phyloP scores from a whole-genome alignment of 2,113 vertebrate species.

The Hippocampus comes region DNA sequence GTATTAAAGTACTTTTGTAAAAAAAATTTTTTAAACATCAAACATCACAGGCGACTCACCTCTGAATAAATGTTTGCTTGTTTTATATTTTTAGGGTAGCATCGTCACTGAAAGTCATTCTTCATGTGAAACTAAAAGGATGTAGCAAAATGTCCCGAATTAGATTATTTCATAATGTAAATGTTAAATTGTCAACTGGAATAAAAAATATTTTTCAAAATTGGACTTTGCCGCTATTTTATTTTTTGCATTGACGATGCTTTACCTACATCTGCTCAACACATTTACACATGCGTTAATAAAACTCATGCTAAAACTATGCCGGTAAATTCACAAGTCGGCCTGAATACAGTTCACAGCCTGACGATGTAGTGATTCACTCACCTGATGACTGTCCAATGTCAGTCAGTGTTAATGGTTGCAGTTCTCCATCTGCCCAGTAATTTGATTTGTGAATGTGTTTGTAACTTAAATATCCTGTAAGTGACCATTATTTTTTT shows the following conservation, averaged over 20 bases:
- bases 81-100: conserved; percentile 35
- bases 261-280: too few species aligned
- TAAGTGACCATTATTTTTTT: too few species aligned
- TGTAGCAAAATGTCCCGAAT: conserved; percentile 2
- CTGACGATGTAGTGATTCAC: too few species aligned
- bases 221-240: not conserved
- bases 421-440: too few species aligned
- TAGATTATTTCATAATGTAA: conserved; percentile 4
- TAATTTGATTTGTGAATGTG: too few species aligned
- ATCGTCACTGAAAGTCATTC: conserved; percentile 31
- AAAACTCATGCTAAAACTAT: too few species aligned
- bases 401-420: too few species aligned
- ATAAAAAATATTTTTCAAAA: conserved; percentile 34
- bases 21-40: not conserved
- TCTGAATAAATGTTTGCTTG: not conserved
- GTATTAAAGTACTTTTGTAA: not conserved
- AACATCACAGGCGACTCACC: not conserved
- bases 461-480: too few species aligned
- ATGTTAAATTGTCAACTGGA: conserved; percentile 8
- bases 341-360: too few species aligned
- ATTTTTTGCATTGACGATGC: too few species aligned
- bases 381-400: too few species aligned
- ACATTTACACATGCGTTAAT: too few species aligned
- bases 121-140: conserved; percentile 28
- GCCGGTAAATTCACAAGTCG: not conserved